Evolutionary conservation across 2,888 invertebrate genomes (phyloP).

Genomic region (Diachrysia chrysitis): DNA sequence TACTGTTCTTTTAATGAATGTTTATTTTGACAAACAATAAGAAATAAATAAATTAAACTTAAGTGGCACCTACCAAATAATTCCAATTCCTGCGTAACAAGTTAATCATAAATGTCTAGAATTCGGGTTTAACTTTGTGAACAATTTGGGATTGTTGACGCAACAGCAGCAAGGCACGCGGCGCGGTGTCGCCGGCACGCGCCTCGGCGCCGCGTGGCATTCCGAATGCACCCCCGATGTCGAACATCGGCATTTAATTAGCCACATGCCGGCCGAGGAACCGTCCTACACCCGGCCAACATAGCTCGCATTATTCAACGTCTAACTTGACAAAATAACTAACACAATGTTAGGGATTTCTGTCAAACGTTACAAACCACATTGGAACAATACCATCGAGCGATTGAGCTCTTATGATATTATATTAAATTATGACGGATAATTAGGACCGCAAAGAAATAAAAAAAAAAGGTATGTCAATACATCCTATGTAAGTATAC

Average conservation of each 20-base stretch:
- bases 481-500: neutral
- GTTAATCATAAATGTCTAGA: slow-evolving; percentile 30
- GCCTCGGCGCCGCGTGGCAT: slow-evolving; percentile 71
- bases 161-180: slow-evolving; percentile 70
- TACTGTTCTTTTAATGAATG: neutral
- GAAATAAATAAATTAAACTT: neutral
- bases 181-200: slow-evolving; percentile 71
- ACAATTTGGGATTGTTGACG: slow-evolving; percentile 79
- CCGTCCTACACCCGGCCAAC: slow-evolving; percentile 71
- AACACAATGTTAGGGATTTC: slow-evolving; percentile 69
- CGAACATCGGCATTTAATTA: slow-evolving; percentile 87
- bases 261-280: slow-evolving; percentile 81
- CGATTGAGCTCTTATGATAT: neutral
- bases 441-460: neutral
- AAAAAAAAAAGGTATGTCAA: neutral
- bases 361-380: slow-evolving; percentile 27
- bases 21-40: no score
- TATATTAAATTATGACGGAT: neutral
- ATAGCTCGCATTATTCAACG: slow-evolving; percentile 81
- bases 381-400: neutral
- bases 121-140: slow-evolving; percentile 69
- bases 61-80: neutral
- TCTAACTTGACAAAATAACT: slow-evolving; percentile 79
- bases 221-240: slow-evolving; percentile 76
- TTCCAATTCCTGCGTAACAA: slow-evolving; percentile 19